These are phyloP conservation scores for Crotalus tigris DNA, from an alignment of 2,113 vertebrate genomes.

Conservation along the genomic window DNA sequence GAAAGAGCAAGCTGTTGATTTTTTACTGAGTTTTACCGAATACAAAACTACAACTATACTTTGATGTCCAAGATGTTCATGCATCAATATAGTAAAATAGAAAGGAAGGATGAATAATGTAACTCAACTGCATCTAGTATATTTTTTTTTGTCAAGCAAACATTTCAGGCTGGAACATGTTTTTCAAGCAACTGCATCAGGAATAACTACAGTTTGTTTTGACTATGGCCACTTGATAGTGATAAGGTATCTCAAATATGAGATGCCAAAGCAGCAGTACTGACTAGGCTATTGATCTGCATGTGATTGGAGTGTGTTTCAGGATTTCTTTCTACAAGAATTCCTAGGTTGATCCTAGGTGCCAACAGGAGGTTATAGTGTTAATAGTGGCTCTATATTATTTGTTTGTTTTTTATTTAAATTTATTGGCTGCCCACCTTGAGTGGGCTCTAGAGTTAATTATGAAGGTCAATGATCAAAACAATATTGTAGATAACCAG, in stretches of 20 bases:
- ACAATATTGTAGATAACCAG: neutral
- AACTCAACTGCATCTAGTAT: neutral
- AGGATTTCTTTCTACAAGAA: neutral
- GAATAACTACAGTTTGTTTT: slow-evolving; percentile 13
- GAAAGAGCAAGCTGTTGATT: neutral
- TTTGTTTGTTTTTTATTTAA: neutral
- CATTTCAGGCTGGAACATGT: slow-evolving; percentile 4
- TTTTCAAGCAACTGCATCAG: slow-evolving; percentile 4
- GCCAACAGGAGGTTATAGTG: neutral
- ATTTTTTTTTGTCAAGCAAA: neutral
- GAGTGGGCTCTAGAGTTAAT: neutral
- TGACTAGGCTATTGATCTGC: neutral
- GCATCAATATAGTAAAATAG: slow-evolving; percentile 22
- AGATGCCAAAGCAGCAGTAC: neutral
- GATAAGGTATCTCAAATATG: slow-evolving; percentile 23
- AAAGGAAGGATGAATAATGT: slow-evolving; percentile 2
- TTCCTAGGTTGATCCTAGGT: neutral
- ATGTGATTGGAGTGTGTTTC: neutral
- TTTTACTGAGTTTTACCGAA: neutral
- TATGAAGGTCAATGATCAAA: neutral
- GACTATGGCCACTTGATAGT: slow-evolving; percentile 13
- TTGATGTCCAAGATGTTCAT: slow-evolving; percentile 9
- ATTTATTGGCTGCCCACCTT: neutral
- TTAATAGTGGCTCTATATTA: neutral
- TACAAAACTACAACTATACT: neutral